Percentiles rank a stretch among this genome's conserved stretches.
Conservation (phyloP, 2,888 invertebrate species). For the Campoplex nolae region DNA sequence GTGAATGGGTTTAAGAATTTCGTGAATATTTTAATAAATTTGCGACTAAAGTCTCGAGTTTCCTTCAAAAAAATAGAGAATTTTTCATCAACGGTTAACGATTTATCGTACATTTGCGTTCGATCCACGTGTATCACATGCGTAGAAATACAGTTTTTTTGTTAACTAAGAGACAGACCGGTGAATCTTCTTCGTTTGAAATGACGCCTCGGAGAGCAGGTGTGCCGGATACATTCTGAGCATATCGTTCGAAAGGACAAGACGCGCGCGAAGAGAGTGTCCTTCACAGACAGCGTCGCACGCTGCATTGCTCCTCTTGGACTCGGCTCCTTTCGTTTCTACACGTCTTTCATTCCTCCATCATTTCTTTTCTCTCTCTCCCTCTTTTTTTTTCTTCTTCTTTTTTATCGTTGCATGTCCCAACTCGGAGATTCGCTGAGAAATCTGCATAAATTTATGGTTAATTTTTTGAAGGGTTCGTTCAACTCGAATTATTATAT, state of each 20-base stretch:
- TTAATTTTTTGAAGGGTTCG: constrained; percentile 19
- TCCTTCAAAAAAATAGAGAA: neutral
- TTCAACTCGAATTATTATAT: constrained; percentile 6
- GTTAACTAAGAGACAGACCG: neutral
- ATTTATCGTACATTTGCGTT: neutral
- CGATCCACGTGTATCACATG: neutral
- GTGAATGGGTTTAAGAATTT: neutral
- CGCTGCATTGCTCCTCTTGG: constrained; percentile 62
- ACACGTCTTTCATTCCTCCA: neutral
- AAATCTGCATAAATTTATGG: constrained; percentile 26
- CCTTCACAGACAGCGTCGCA: constrained; percentile 67
- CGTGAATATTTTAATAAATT: neutral
- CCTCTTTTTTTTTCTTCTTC: neutral
- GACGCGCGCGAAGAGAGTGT: constrained; percentile 19
- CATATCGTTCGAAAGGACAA: constrained; percentile 65
- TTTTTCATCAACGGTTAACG: neutral
- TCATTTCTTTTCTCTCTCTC: neutral
- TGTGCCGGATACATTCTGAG: constrained; percentile 72
- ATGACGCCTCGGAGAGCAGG: constrained; percentile 70
- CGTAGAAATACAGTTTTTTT: neutral
- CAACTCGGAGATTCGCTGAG: constrained; percentile 12
- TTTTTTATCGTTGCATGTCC: constrained; percentile 18
- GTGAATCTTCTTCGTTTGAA: constrained; percentile 35
- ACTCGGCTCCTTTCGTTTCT: constrained; percentile 23
- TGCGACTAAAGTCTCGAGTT: neutral